Evolutionary conservation across 2,113 vertebrate genomes (phyloP), one percentile per base, ranked within the genome.

Genomic region (Triplophysa tibetana): DNA sequence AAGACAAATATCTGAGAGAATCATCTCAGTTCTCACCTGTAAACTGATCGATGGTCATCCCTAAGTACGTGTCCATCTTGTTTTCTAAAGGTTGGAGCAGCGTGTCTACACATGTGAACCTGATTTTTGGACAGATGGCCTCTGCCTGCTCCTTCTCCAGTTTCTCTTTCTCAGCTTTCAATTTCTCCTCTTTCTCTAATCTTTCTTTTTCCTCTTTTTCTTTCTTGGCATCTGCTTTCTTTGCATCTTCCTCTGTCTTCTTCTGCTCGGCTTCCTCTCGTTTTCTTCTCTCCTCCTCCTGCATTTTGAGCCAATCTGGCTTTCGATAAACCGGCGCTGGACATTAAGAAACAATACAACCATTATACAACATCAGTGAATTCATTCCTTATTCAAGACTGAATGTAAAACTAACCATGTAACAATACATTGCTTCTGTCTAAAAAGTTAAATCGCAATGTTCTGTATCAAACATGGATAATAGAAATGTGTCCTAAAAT

Each of bases 41-140:
- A 70, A 95, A 93, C 4, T 94, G 91, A 66, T 98, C 96, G n/a
- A 98, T 92, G 78, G 90, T 90, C 13, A 0, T 38, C 2, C 88
- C 87, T 83, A 89, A 38, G 87, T 84, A 23, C 0, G 29, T 0
- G 76, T 93, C 82, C 78, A 93, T 78, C 48, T 82, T 88, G 19
- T 89, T 85, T 85, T 93, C 95, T 1, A 95, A 1, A 0, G 93
- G 91, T 19, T n/a, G 65, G 60, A 92, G 12, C 61, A 90, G 76
- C 58, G 58, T 3, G 2, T 93, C 89, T 0, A 90, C 66, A 45
- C 61, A 88, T 75, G 75, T 70, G 75, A 73, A 90, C 70, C 2
- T 81, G 78, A 90, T 58, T 13, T 86, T 81, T 0, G 87, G 85
- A 13, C 63, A 79, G 16, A 87, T 76, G 7, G 80, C 9, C 70